phyloP scores from a whole-genome alignment of 1,140 invertebrate genomes.

The Maniola jurtina region DNA sequence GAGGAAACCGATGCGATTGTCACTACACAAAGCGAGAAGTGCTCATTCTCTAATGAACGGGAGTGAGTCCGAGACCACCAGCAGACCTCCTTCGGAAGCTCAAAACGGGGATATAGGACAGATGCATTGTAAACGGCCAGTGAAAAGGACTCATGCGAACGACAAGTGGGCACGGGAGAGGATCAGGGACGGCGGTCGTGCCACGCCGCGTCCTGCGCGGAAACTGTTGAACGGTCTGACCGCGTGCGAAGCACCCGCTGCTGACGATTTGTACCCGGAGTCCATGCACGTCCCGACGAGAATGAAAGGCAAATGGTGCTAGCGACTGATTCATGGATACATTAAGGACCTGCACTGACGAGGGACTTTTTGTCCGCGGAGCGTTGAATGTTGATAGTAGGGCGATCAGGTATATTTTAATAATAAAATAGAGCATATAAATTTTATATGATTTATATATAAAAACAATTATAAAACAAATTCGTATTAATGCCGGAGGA shows the following conservation, averaged over 20 bases:
- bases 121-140: constrained; percentile 45
- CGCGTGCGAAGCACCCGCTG: constrained; percentile 53
- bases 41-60: constrained; percentile 85
- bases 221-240: constrained; percentile 45
- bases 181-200: constrained; percentile 45
- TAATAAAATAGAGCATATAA: not conserved
- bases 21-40: constrained; percentile 89
- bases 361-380: too few species aligned
- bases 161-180: constrained; percentile 53
- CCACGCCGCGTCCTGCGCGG: constrained; percentile 53
- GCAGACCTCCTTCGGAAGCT: constrained; percentile 49
- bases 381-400: too few species aligned
- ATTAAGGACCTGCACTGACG: not conserved
- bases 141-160: constrained; percentile 57
- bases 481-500: not conserved
- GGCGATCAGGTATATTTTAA: constrained; percentile 7
- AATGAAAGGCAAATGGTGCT: constrained; percentile 58
- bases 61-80: constrained; percentile 57
- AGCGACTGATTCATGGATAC: constrained; percentile 2
- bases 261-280: constrained; percentile 64
- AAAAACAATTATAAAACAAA: too few species aligned
- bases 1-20: constrained; percentile 89
- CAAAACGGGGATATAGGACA: constrained; percentile 33
- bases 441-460: not conserved
- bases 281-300: constrained; percentile 36